Conservation (phyloP, 2,888 invertebrate species). For the Tachystola acroxantha region DNA sequence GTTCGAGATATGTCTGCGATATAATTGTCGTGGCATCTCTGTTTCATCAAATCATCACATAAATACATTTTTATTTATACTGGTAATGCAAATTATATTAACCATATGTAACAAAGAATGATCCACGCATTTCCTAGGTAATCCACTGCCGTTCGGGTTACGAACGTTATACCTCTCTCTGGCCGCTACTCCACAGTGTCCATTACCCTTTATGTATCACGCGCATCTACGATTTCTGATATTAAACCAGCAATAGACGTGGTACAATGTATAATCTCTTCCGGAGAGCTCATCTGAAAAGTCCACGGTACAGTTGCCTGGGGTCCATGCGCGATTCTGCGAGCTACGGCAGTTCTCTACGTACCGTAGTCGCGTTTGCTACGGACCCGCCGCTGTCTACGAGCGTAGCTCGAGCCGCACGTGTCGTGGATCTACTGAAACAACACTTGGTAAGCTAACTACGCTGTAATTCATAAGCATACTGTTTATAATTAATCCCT, state of each 20-base stretch:
- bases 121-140: background rate
- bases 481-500: too few species aligned
- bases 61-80: too few species aligned
- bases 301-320: conserved; percentile 34
- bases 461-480: too few species aligned
- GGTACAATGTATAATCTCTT: conserved; percentile 2
- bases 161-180: background rate
- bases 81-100: too few species aligned
- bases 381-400: conserved; percentile 44
- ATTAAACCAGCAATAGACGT: conserved; percentile 26
- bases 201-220: background rate
- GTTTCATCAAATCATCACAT: too few species aligned
- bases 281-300: background rate
- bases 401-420: conserved; percentile 17
- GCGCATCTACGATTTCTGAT: background rate
- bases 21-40: too few species aligned
- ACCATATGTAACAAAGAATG: background rate
- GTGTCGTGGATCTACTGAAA: background rate
- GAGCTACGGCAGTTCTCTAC: conserved; percentile 65
- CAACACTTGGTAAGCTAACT: too few species aligned
- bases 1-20: too few species aligned
- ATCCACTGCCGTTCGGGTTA: background rate
- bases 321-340: conserved; percentile 47
- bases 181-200: background rate
- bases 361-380: conserved; percentile 53